Percentiles rank a stretch among this genome's conserved stretches.
These are phyloP conservation scores for Epirrhoe alternata DNA, from an alignment of 2,888 invertebrate species.

Conservation along the genomic window DNA sequence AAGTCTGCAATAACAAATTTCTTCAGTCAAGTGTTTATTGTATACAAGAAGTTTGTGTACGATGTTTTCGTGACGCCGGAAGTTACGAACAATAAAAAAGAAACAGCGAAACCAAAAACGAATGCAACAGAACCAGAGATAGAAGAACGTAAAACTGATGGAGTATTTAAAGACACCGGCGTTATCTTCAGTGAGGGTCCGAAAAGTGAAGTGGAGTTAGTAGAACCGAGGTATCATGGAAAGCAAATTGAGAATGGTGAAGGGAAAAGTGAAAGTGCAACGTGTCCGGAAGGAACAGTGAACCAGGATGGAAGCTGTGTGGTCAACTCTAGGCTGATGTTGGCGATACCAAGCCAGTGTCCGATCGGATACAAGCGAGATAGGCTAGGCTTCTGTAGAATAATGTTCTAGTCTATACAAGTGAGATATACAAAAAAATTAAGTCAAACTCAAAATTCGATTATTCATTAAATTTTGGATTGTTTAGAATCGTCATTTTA, in stretches of 20 bases:
- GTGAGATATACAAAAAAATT: no score
- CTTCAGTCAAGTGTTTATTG: constrained; percentile 58
- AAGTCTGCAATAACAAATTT: constrained; percentile 52
- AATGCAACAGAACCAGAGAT: constrained; percentile 10
- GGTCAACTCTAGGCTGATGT: constrained; percentile 64
- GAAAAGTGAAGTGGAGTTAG: constrained; percentile 68
- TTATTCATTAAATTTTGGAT: no score
- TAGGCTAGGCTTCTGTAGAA: constrained; percentile 66
- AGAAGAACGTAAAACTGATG: constrained; percentile 31
- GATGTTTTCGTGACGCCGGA: constrained; percentile 44
- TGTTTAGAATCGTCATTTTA: no score
- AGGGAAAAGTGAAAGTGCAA: constrained; percentile 32
- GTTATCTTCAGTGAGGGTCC: constrained; percentile 49
- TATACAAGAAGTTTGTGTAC: constrained; percentile 67
- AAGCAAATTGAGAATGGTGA: constrained; percentile 28
- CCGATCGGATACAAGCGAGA: constrained; percentile 69
- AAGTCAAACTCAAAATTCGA: no score
- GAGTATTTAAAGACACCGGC: constrained; percentile 32
- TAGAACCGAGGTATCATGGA: constrained; percentile 68
- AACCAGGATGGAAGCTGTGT: constrained; percentile 59
- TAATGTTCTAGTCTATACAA: constrained; percentile 46
- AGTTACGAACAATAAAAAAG: background rate
- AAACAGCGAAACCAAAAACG: background rate
- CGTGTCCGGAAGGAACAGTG: constrained; percentile 57
- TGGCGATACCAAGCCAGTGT: constrained; percentile 70